Base-by-base conservation (phyloP, 2,113 vertebrate genomes). In the Neolamprologus cancellatus region DNA sequence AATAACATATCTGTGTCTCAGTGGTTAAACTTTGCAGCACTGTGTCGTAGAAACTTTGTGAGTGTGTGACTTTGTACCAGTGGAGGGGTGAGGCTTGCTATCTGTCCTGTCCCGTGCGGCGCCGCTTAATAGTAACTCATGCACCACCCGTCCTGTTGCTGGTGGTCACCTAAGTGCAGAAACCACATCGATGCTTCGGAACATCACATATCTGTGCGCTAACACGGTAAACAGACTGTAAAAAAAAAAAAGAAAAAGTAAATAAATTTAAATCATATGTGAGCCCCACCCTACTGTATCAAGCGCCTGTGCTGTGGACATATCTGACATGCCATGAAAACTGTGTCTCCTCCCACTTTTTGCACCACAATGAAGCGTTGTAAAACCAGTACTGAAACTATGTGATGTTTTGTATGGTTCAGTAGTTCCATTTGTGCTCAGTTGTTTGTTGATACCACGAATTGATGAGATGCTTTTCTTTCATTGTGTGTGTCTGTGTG, bases 391-490 rank as follows among this genome's bases (percentile, higher is more conserved):
- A 81, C 88, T 90, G 84, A 93, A 89, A 88, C 86, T 81, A 41
- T 90, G 92, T 93, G 90, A 92, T 90, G 87, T 93, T 90, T 87
- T 84, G 84, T 79, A 88, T 88, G 78, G 91, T 84, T 93, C 36
- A 89, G 84, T 95, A 80, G 86, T 92, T 90, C 36, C 84, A 66
- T 90, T 57, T 89, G 92, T 90, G 90, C 87, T 53, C 61, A 34
- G 59, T 78, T 87, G 87, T 88, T 41, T 91, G 86, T 85, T 66
- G 54, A 85, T 81, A 64, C 84, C 79, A 85, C 91, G 17, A 23
- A 54, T 71, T 83, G 85, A 85, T 54, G 15, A 78, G 46, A 84
- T 90, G 81, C 50, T 80, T 85, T 92, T 88, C 52, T 90, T 74
- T 84, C 52, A 85, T 87, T 34, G 50, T 74, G 41, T 59, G 52